A percentile compares a stretch with the other conserved stretches of the same genome.
These are phyloP conservation scores for Octopus sinensis DNA, from an alignment of 1,140 invertebrate species.

Conservation along the genomic window DNA sequence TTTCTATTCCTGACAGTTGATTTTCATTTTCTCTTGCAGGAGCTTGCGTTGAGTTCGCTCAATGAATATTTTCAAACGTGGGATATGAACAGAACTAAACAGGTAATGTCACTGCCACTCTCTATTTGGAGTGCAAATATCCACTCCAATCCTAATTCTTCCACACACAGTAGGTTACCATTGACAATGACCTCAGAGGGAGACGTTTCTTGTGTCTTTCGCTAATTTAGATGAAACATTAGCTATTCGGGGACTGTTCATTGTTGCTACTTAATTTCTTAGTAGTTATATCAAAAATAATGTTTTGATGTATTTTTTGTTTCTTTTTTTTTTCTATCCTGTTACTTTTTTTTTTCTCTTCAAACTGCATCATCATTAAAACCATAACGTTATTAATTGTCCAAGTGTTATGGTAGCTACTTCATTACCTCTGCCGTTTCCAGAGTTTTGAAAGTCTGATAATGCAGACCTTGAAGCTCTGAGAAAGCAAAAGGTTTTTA, in stretches of 20 bases:
- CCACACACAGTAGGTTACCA: too few relatives aligned
- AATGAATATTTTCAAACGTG: constrained; percentile 89
- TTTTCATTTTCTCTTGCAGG: constrained; percentile 65
- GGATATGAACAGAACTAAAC: constrained; percentile 78
- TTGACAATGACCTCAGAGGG: too few relatives aligned
- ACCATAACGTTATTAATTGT: background rate
- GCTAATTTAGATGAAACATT: too few relatives aligned
- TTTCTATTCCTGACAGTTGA: constrained; percentile 8
- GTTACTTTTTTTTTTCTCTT: background rate
- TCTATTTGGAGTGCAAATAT: too few relatives aligned
- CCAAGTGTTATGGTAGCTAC: background rate
- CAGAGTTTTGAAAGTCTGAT: constrained; percentile 4
- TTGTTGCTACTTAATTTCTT: too few relatives aligned
- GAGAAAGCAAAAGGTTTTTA: background rate
- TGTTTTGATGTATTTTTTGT: background rate
- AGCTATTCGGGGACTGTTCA: too few relatives aligned
- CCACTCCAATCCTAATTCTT: too few relatives aligned
- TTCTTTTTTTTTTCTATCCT: background rate
- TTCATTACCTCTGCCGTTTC: background rate
- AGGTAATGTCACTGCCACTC: constrained; percentile 57
- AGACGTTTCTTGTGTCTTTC: too few relatives aligned
- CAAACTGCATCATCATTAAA: background rate
- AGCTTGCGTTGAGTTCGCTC: constrained; percentile 86
- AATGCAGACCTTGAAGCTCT: constrained; percentile 3
- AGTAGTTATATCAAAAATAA: background rate